These are phyloP conservation scores for Tinamus guttatus DNA, from an alignment of 2,113 vertebrate species.

Conservation along the genomic window DNA sequence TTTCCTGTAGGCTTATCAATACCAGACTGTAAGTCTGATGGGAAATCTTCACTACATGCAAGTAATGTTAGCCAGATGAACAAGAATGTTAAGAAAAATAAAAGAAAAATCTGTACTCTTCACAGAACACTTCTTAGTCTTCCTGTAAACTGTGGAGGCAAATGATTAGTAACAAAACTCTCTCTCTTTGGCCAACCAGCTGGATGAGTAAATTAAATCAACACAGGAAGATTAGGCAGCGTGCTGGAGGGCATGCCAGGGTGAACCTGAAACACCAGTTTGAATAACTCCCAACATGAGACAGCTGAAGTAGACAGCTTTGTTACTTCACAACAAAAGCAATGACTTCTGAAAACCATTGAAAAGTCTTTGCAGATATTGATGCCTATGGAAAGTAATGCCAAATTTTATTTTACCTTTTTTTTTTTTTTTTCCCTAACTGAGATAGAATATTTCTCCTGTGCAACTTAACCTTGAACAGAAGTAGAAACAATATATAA, in stretches of 20 bases:
- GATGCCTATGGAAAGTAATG: background rate
- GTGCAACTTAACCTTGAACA: background rate
- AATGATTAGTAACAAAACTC: background rate
- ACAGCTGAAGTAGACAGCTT: background rate
- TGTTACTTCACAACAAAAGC: background rate
- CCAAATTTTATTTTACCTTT: background rate
- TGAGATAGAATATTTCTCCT: background rate
- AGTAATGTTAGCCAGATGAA: background rate
- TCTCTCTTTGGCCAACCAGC: background rate
- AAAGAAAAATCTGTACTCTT: background rate
- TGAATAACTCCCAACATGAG: background rate
- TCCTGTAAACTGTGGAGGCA: background rate
- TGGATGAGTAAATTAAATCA: background rate
- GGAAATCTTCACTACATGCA: background rate
- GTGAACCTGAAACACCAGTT: background rate
- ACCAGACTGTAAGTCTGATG: background rate
- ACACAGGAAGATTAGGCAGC: background rate
- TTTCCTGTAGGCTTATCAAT: background rate
- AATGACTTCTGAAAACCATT: background rate
- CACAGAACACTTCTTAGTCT: background rate
- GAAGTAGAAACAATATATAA: background rate
- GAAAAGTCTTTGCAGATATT: background rate
- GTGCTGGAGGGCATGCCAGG: rapidly evolving
- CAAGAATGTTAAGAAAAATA: background rate
- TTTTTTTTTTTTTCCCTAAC: background rate